Evolutionary conservation across 2,888 invertebrate genomes (phyloP), one percentile per base, ranked within the genome.

Genomic region (Anarsia innoxiella): DNA sequence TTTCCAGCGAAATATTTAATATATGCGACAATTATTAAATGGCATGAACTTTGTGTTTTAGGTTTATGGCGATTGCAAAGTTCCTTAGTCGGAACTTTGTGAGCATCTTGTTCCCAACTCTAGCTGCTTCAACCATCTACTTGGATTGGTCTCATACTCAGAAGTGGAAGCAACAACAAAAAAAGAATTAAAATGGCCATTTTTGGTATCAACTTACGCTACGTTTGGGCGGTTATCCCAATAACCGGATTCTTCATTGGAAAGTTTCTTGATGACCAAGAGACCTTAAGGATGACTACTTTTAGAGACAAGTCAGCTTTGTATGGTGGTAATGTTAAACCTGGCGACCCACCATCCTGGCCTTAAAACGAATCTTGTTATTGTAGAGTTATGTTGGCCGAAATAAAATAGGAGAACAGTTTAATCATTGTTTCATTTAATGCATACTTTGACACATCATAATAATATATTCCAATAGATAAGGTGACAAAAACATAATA

Each of bases 261-360:
- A 1, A 80, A 83, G 53, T 90, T 69, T 47, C 51, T 94, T 36
- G 93, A 94, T 59, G 72, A 76, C 3, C 80, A 87, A 50, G 93
- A 94, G 76, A 91, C 91, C 0, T 82, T 90, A 41, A 87, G 93
- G 37, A 88, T 93, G 89, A 84, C 87, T 0, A 74, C 70, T 48
- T 95, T 90, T 66, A 86, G 94, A 41, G 95, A 95, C 62, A 94
- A 91, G 65, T 94, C 94, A 57, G 88, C 90, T 32, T 73, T 95
- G 25, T 95, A 90, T 62, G 93, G 92, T 12, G 86, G 91, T 40
- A 74, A 64, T 26, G 75, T 89, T 1, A 88, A 89, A 49, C 87
- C 88, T 46, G 91, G 89, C 4, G 90, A 91, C 42, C 62, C 82
- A 50, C 94, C 94, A 39, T 88, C 91, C 8, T 95, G 94, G 95